Evolutionary conservation across 2,797 vertebrate species (phyloP), one percentile per base, ranked within the genome.

Genomic region (Alosa sapidissima): DNA sequence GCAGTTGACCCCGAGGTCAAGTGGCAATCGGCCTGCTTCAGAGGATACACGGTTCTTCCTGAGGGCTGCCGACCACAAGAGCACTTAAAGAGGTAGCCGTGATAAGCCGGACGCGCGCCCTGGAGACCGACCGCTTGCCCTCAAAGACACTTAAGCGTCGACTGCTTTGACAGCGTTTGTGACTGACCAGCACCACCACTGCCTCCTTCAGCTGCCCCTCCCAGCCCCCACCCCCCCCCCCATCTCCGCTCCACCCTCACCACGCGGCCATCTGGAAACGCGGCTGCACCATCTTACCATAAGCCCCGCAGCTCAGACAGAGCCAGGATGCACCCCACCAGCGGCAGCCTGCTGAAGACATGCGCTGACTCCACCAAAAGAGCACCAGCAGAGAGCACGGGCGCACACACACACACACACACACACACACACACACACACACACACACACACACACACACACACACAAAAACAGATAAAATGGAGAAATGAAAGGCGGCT

Each of bases 91-190:
- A 88, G 87, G 82, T 81, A 85, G 87, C 81, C 85, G 83, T 75
- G 86, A 89, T 87, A 88, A 87, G 84, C 86, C 82, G 82, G 87
- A 62, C 84, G 91, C 94, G 94, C 94, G 93, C 94, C 93, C 93
- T 91, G 83, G 93, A 94, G 93, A 94, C 93, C 91, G 93, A 93
- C 91, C 91, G 87, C 91, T 93, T 93, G 88, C 91, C 93, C 92
- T 92, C 90, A 91, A 92, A 94, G 93, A 93, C 92, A 90, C 84
- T 88, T 91, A 92, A 95, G 93, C 94, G 92, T 94, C 90, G 92
- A 92, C 91, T 91, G 92, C 92, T 94, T 93, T 94, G 93, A 94
- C 93, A 95, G 93, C 91, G 92, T 93, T 93, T 93, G 94, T 94
- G 91, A 94, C 28, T 72, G 65, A 72, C 33, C 33, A 36, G 28